Evolutionary conservation across 2,113 vertebrate genomes (phyloP), one percentile per base, ranked within the genome.

Genomic region (Menura novaehollandiae): DNA sequence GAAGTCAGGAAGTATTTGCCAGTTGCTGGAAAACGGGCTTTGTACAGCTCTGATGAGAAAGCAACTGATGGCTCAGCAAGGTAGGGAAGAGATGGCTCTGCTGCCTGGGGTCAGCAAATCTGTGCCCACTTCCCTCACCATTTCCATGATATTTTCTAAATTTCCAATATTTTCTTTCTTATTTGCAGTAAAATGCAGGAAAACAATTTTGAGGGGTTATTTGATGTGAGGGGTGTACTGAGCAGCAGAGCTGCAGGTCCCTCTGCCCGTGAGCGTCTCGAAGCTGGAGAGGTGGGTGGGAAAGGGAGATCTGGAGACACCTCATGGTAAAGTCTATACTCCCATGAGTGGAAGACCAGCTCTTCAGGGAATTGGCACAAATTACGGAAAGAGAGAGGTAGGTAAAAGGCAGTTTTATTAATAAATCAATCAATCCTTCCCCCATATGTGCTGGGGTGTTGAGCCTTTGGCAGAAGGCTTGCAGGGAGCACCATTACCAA

Each of bases 241-340:
- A 68, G 37, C 37, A 51, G 55, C 51, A 72, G 56, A 79, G 62
- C 47, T 39, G 7, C 53, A n/a, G 44, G 35, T 37, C 10, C 21
- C 26, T 79, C 43, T 72, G 47, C 58, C 52, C 0, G 0, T n/a
- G 35, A 46, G 49, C 3, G 0, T n/a, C 51, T 56, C 2, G 3
- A 13, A 74, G 26, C 19, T 62, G 67, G 53, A 76, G 35, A 46
- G 20, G 23, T 66, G 27, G 24, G 7, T 56, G 41, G n/a, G 20
- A 78, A 63, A 76, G 39, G 43, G 51, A 32, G 19, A 43, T 21
- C 6, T 35, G 60, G 51, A 43, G 52, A 22, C 59, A 4, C 1
- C 28, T 71, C 15, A 3, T 0, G 2, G n/a, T 43, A 8, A 63
- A 49, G 15, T 58, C 56, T 66, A 56, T 32, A 37, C 5, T 58